A percentile compares a stretch with the other conserved stretches of the same genome.
Conservation (phyloP, 2,888 invertebrate species). For the Morpho achilles region DNA sequence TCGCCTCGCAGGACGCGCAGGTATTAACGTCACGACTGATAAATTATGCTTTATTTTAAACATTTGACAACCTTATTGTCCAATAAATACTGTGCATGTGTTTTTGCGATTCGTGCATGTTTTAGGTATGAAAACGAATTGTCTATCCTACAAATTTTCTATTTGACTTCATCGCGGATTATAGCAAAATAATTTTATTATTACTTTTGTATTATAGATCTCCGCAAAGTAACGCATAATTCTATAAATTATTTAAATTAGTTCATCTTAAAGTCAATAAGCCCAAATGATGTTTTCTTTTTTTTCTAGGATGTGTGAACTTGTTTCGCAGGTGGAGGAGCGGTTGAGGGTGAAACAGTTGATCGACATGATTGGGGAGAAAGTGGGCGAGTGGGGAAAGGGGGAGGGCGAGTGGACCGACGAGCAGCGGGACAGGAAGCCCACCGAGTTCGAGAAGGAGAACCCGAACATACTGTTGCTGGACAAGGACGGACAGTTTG, state of each 20-base stretch:
- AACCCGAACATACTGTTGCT: conserved; percentile 88
- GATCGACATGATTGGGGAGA: conserved; percentile 86
- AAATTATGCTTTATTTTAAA: not conserved
- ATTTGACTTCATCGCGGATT: no score
- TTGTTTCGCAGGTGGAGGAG: conserved; percentile 81
- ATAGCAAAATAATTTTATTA: no score
- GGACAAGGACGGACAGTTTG: conserved; percentile 86
- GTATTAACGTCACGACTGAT: conserved; percentile 45
- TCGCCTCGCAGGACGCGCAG: conserved; percentile 89
- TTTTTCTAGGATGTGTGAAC: conserved; percentile 5
- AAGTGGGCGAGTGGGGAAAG: conserved; percentile 85
- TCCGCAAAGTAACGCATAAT: no score
- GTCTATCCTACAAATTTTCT: no score
- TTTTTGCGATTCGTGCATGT: no score
- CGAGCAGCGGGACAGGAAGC: conserved; percentile 83
- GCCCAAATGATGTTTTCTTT: not conserved
- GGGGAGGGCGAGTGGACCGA: conserved; percentile 87
- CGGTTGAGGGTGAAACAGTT: conserved; percentile 79
- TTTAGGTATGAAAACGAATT: no score
- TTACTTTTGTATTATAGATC: no score
- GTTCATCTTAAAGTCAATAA: not conserved
- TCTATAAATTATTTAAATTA: no score
- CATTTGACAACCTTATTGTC: no score
- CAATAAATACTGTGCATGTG: no score
- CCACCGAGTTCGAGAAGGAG: conserved; percentile 87